Conservation (phyloP, 2,888 invertebrate genomes). For the Lycocerus yunnanus region DNA sequence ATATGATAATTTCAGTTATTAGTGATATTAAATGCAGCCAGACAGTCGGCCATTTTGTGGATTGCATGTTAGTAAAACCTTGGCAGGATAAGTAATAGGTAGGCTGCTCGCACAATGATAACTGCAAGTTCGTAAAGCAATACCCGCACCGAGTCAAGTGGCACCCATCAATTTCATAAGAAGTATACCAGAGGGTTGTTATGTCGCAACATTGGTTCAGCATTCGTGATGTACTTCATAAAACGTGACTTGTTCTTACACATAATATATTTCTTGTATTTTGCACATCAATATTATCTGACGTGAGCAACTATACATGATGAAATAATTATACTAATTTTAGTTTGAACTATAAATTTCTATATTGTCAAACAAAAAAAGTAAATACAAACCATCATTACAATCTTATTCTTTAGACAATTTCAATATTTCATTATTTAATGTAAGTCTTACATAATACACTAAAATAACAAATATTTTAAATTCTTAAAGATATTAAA, state of each 20-base stretch:
- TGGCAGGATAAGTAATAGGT: constrained; percentile 43
- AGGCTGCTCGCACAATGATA: constrained; percentile 42
- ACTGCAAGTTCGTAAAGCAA: constrained; percentile 36
- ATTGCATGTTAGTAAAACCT: constrained; percentile 40
- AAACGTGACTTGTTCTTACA: constrained; percentile 21
- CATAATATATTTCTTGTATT: constrained; percentile 5
- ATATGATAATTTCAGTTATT: constrained; percentile 46
- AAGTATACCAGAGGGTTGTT: background rate
- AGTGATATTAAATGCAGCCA: constrained; percentile 42
- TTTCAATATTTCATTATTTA: background rate
- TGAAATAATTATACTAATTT: constrained; percentile 22
- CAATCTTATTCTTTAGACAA: background rate
- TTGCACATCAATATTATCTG: constrained; percentile 21
- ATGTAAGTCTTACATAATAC: background rate
- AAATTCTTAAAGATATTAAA: too few species aligned
- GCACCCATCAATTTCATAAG: constrained; percentile 26
- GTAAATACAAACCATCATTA: background rate
- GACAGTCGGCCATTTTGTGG: constrained; percentile 39
- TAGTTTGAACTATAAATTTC: background rate
- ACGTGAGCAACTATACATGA: constrained; percentile 18
- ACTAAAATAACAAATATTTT: too few species aligned
- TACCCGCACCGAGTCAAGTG: constrained; percentile 28
- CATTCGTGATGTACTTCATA: constrained; percentile 12
- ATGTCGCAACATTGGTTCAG: background rate
- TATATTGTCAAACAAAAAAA: background rate